Evolutionary conservation across 2,888 invertebrate genomes (phyloP).

Genomic region (Nemurella pictetii): DNA sequence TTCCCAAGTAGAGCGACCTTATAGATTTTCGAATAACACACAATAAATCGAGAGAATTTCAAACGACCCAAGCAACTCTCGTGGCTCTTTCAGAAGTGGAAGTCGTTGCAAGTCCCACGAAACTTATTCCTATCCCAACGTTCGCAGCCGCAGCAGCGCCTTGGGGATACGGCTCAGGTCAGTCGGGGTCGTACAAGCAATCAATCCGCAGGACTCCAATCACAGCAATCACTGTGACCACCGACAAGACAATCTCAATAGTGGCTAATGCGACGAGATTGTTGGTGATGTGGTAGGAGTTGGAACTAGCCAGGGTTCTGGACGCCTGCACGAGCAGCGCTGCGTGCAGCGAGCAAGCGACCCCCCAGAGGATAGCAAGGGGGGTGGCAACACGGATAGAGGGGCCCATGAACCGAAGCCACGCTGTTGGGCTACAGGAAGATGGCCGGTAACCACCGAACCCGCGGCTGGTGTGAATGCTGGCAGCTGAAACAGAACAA

Average conservation of each 20-base stretch:
- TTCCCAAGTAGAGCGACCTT: background rate
- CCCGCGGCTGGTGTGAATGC: constrained; percentile 62
- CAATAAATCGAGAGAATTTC: constrained; percentile 44
- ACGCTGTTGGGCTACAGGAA: constrained; percentile 48
- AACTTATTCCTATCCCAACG: constrained; percentile 45
- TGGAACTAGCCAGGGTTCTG: constrained; percentile 52
- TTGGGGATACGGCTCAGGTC: constrained; percentile 50
- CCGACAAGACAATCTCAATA: constrained; percentile 57
- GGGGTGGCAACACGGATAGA: constrained; percentile 50
- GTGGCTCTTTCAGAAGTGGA: constrained; percentile 57
- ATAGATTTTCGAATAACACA: background rate
- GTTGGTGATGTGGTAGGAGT: background rate
- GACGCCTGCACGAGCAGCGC: constrained; percentile 60
- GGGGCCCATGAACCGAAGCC: constrained; percentile 50
- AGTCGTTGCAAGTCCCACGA: constrained; percentile 48
- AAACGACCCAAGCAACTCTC: constrained; percentile 64
- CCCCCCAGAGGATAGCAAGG: constrained; percentile 57
- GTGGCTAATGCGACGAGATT: constrained; percentile 35
- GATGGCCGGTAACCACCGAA: constrained; percentile 52
- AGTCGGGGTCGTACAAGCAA: constrained; percentile 54
- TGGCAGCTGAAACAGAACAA: constrained; percentile 60
- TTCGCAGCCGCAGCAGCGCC: constrained; percentile 49
- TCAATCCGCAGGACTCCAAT: constrained; percentile 60
- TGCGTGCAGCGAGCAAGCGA: constrained; percentile 59
- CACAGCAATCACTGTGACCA: constrained; percentile 58